Percentiles rank a stretch among this genome's conserved stretches.
These are phyloP conservation scores for Margaritifera margaritifera DNA, from an alignment of 2,888 invertebrate species.

Conservation along the genomic window DNA sequence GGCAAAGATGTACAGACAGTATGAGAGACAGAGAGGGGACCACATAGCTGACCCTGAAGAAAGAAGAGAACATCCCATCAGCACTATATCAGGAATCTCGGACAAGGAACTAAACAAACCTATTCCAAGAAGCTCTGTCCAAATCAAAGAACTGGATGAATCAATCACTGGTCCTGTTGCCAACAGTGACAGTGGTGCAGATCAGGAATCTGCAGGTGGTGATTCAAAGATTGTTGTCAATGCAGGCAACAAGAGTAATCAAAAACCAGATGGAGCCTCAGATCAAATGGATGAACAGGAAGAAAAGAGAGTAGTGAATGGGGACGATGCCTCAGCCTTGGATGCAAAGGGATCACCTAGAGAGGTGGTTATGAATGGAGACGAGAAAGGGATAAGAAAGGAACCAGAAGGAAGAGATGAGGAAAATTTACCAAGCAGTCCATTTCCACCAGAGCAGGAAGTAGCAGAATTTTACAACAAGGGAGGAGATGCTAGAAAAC, in stretches of 20 bases:
- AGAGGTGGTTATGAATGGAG: neutral
- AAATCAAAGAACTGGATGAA: constrained; percentile 60
- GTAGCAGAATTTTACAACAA: constrained; percentile 1
- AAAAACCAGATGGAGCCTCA: no score
- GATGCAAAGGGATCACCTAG: constrained; percentile 8
- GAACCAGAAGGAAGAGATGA: constrained; percentile 10
- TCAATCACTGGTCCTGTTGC: constrained; percentile 5
- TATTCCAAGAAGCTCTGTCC: constrained; percentile 59
- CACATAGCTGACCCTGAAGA: constrained; percentile 96
- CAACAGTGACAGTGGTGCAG: constrained; percentile 5
- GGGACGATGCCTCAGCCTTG: no score
- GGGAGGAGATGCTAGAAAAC: constrained; percentile 19
- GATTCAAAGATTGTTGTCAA: neutral
- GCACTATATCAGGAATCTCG: constrained; percentile 88
- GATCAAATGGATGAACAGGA: no score
- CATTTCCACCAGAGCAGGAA: constrained; percentile 1
- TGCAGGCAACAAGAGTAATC: neutral
- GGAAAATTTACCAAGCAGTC: neutral
- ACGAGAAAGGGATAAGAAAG: constrained; percentile 1
- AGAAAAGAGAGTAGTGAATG: no score
- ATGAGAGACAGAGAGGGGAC: constrained; percentile 93
- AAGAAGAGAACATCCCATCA: constrained; percentile 92
- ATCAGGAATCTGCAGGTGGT: constrained; percentile 7
- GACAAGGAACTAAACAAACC: constrained; percentile 44
- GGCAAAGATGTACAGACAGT: constrained; percentile 87